These are phyloP conservation scores for Podotricha telesiphe DNA, from an alignment of 2,888 invertebrate genomes.

Conservation along the genomic window DNA sequence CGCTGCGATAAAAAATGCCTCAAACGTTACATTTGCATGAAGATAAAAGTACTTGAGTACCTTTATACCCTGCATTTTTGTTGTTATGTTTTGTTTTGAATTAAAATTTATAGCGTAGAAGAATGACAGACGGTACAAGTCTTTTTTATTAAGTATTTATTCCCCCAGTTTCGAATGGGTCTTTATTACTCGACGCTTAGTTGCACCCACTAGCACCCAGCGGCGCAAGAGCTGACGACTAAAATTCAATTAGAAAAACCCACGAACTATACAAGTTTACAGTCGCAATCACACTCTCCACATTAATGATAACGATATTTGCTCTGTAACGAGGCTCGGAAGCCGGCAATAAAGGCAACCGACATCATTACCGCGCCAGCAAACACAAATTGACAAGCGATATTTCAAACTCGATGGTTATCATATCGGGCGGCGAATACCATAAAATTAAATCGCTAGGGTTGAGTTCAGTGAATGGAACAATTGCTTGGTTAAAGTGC, in stretches of 20 bases:
- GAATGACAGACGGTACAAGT: conserved; percentile 29
- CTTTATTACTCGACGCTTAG: conserved; percentile 31
- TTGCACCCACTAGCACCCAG: conserved; percentile 29
- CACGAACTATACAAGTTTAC: conserved; percentile 42
- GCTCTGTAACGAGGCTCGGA: conserved; percentile 54
- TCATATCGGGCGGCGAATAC: conserved; percentile 60
- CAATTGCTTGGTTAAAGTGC: conserved; percentile 59
- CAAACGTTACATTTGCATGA: conserved; percentile 47
- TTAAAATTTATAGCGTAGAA: conserved; percentile 41
- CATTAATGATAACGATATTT: conserved; percentile 53
- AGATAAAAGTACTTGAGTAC: conserved; percentile 44
- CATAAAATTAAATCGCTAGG: conserved; percentile 64
- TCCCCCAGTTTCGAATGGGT: conserved; percentile 32
- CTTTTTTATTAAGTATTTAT: conserved; percentile 27
- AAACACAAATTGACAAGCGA: conserved; percentile 66
- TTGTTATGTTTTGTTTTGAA: conserved; percentile 41
- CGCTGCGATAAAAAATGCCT: conserved; percentile 45
- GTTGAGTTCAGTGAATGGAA: conserved; percentile 65
- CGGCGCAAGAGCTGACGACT: conserved; percentile 33
- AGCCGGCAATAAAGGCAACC: conserved; percentile 55
- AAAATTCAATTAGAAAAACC: conserved; percentile 48
- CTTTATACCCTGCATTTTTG: conserved; percentile 40
- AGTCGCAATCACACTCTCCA: conserved; percentile 49
- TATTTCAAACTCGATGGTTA: conserved; percentile 68
- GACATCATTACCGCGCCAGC: conserved; percentile 54